Evolutionary conservation across 2,888 invertebrate genomes (phyloP).

Genomic region (Acanthopleura granulata): DNA sequence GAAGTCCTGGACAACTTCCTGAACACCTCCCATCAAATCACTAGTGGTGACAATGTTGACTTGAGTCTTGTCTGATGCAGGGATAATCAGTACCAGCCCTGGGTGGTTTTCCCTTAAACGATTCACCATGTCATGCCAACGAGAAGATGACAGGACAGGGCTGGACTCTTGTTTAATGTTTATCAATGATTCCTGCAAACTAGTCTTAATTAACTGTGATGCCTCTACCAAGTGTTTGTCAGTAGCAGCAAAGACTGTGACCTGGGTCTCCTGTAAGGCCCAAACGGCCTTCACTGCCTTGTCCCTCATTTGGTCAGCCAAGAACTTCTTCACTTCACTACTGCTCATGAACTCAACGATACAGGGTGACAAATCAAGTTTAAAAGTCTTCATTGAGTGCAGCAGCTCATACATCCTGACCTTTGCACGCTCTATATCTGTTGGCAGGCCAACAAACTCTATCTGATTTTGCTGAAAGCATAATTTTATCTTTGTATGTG

Average conservation of each 20-base stretch:
- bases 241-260: background rate
- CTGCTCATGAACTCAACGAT: background rate
- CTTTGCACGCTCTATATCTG: background rate
- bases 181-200: background rate
- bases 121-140: background rate
- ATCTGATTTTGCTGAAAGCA: background rate
- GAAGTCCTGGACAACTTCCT: background rate
- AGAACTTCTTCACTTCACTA: background rate
- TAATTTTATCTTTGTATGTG: background rate
- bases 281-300: background rate
- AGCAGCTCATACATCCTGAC: background rate
- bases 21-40: background rate
- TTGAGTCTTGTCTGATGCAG: background rate
- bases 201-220: background rate
- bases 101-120: background rate
- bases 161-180: background rate
- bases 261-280: background rate
- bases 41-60: background rate
- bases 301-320: background rate
- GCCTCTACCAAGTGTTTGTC: background rate
- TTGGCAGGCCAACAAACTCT: background rate
- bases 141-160: background rate
- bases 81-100: background rate
- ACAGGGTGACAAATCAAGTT: background rate
- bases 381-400: background rate